Conservation (phyloP, 2,888 invertebrate genomes). For the Hartigia nigra region DNA sequence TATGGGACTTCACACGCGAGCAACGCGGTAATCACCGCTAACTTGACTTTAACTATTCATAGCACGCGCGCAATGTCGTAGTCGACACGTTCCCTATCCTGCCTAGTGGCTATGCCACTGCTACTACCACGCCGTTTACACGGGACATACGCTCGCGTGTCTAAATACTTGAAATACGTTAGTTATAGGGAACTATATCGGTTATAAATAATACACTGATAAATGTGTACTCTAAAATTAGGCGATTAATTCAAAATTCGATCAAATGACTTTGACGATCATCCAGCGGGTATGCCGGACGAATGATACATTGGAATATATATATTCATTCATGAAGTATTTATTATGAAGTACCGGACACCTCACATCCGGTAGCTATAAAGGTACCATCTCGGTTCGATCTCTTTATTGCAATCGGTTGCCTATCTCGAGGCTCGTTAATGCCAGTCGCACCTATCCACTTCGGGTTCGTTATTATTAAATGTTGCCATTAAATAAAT, state of each 20-base stretch:
- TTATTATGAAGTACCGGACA: neutral
- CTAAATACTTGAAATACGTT: neutral
- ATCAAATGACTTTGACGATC: neutral
- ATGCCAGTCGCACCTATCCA: neutral
- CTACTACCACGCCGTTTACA: neutral
- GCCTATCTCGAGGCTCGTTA: neutral
- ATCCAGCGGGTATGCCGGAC: neutral
- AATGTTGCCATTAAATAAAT: conserved; percentile 44
- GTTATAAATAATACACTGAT: neutral
- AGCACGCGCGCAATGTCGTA: conserved; percentile 52
- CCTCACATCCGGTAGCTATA: neutral
- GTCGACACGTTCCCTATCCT: conserved; percentile 35
- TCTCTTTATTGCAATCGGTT: neutral
- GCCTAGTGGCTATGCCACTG: neutral
- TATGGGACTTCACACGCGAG: conserved; percentile 26
- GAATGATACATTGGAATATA: too few relatives aligned
- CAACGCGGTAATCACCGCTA: conserved; percentile 47
- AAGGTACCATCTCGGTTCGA: neutral
- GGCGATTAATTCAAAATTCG: neutral
- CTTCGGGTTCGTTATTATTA: conserved; percentile 37
- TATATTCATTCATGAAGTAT: neutral
- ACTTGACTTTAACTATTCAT: conserved; percentile 53
- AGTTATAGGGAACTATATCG: neutral
- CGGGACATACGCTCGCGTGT: neutral
- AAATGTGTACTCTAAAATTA: neutral